These are phyloP conservation scores for Oedothorax gibbosus DNA, from an alignment of 1,140 invertebrate genomes.

Conservation along the genomic window DNA sequence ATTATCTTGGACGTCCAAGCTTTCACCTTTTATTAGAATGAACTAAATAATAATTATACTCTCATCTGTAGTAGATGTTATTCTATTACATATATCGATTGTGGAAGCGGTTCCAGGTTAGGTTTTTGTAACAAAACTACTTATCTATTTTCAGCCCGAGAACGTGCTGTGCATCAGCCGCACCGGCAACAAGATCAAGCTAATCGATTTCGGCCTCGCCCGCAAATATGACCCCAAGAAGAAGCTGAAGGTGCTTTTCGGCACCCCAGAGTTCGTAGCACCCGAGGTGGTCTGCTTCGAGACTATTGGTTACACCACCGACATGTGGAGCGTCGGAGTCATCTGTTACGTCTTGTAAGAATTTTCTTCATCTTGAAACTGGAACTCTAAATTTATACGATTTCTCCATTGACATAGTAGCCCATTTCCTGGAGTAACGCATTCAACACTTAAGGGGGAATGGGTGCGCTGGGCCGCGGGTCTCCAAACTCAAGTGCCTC, in stretches of 20 bases:
- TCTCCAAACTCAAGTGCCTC: no score
- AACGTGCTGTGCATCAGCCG: conserved; percentile 95
- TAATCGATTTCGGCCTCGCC: conserved; percentile 97
- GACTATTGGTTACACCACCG: conserved; percentile 91
- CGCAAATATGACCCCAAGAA: conserved; percentile 91
- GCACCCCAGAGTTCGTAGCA: conserved; percentile 97
- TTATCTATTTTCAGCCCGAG: conserved; percentile 79
- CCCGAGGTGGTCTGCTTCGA: conserved; percentile 99
- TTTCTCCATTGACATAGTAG: no score
- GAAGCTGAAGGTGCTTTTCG: conserved; percentile 86
- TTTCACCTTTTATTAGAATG: no score
- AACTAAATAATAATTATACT: no score
- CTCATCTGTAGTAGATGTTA: no score
- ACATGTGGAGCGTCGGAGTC: conserved; percentile 98
- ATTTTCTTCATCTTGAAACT: conserved; percentile 23
- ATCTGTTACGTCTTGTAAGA: conserved; percentile 98
- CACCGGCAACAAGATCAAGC: conserved; percentile 95
- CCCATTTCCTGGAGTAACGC: no score
- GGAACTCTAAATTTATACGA: background rate
- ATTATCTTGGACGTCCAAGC: no score
- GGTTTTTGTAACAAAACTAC: background rate
- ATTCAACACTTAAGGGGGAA: no score
- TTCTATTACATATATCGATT: no score
- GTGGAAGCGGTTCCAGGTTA: no score
- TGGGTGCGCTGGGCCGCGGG: no score